phyloP scores from a whole-genome alignment of 1,140 invertebrate species.

The Chelonus insularis region DNA sequence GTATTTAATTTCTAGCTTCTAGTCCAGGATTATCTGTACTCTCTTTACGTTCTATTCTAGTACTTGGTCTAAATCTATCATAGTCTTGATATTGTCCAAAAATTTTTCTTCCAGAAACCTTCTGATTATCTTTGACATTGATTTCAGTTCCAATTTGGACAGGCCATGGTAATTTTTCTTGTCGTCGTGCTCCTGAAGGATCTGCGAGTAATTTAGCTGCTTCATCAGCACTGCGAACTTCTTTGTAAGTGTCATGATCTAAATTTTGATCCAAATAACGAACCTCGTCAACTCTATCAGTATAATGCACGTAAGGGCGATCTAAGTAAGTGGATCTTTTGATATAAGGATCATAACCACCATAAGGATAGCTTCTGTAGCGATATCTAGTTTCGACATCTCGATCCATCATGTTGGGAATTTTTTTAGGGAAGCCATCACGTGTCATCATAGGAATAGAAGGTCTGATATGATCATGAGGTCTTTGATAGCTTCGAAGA shows the following conservation, averaged over 20 bases:
- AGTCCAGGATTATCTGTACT: constrained; percentile 34
- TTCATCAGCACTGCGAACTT: constrained; percentile 28
- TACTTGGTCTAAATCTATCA: constrained; percentile 44
- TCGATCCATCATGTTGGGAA: constrained; percentile 35
- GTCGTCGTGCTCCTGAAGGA: constrained; percentile 24
- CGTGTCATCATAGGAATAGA: constrained; percentile 24
- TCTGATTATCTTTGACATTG: constrained; percentile 57
- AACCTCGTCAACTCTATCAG: constrained; percentile 29
- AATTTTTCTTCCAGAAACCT: constrained; percentile 48
- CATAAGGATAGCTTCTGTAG: constrained; percentile 30
- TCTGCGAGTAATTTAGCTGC: neutral
- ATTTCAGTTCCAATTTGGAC: constrained; percentile 57
- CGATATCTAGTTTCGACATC: constrained; percentile 32
- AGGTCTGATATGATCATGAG: constrained; percentile 31
- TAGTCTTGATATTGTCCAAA: constrained; percentile 45
- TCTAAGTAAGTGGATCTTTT: constrained; percentile 41
- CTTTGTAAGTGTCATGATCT: constrained; percentile 37
- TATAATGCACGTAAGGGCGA: constrained; percentile 23
- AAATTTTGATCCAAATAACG: constrained; percentile 34
- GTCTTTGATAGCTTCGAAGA: constrained; percentile 41
- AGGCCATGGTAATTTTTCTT: constrained; percentile 50
- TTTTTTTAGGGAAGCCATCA: constrained; percentile 36
- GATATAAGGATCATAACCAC: constrained; percentile 37
- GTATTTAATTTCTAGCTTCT: constrained; percentile 32
- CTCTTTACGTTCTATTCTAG: constrained; percentile 37